A percentile compares a stretch with the other conserved stretches of the same genome.
Conservation (phyloP, 2,113 vertebrate species). For the Otus sunia region DNA sequence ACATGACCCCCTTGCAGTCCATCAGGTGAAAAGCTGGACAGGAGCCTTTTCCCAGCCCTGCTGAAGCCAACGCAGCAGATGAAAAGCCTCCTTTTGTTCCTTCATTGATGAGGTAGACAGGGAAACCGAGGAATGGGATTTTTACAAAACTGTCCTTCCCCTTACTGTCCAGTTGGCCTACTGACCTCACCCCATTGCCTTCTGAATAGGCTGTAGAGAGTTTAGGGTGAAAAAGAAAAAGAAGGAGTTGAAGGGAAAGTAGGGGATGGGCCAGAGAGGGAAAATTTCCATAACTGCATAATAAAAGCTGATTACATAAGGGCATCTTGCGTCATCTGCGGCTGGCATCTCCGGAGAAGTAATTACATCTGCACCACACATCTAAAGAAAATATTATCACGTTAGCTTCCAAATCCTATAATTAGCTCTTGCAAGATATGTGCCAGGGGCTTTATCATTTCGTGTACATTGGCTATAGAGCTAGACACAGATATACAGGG, state of each 20-base stretch:
- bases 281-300: constrained; percentile 19
- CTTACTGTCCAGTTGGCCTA: neutral
- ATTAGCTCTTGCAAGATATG: neutral
- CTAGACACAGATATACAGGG: neutral
- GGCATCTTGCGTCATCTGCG: constrained; percentile 26
- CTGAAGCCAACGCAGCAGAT: neutral
- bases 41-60: neutral
- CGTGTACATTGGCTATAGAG: neutral
- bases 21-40: neutral
- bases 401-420: constrained; percentile 43
- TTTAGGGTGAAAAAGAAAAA: neutral
- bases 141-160: neutral
- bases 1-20: neutral
- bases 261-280: neutral
- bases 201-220: neutral
- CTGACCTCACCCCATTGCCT: neutral
- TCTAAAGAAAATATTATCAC: constrained; percentile 49
- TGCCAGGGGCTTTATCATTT: constrained; percentile 17
- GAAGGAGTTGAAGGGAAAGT: neutral
- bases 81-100: neutral
- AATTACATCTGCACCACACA: constrained; percentile 53
- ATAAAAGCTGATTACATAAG: constrained; percentile 43
- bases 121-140: neutral
- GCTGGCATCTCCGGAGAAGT: constrained; percentile 53
- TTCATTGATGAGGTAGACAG: rapidly evolving